Base-by-base conservation (phyloP, 2,797 vertebrate genomes). In the Spinus olivaceus region DNA sequence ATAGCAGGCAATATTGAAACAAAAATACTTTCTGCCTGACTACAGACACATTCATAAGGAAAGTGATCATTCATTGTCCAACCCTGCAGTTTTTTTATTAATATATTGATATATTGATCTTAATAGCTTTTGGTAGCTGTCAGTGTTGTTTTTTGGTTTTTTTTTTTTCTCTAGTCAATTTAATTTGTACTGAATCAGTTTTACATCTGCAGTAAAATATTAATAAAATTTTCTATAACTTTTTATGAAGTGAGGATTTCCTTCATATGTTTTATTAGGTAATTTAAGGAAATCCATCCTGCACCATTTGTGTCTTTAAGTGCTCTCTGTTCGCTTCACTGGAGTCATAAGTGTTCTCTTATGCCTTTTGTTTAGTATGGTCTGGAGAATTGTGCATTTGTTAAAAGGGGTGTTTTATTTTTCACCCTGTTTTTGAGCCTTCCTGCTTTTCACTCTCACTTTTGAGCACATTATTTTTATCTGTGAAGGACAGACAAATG, bases 151-250 rank as follows among this genome's bases (percentile, higher is more conserved):
- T 39, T 77, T 47, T 74, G 35, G 10, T 78, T 81, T 77, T 32
- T 70, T 63, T 78, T 81, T 77, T 32, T 70, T 63, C 49, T 3
- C 46, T 57, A 72, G 80, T 74, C 64, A 81, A 81, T 96, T 95
- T 91, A 83, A 86, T 92, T 93, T 93, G 44, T 56, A 82, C 66
- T 65, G 53, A 64, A 87, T 89, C 92, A 60, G 16, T 49, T 95
- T 94, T 94, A 93, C 46, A 91, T 70, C 46, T 91, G 42, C 28
- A 78, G 59, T 95, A 94, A 96, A 96, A 88, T 81, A 88, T 88
- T 85, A 76, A 46, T 64, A 85, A 93, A 73, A 84, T 42, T 49
- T 72, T 86, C 82, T 59, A 81, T 94, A 95, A 73, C 87, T 95
- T 91, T 95, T 94, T 53, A 88, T 80, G 69, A 86, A 93, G 16